Conservation (phyloP, 2,797 vertebrate genomes). For the Sebastes wilsoni region DNA sequence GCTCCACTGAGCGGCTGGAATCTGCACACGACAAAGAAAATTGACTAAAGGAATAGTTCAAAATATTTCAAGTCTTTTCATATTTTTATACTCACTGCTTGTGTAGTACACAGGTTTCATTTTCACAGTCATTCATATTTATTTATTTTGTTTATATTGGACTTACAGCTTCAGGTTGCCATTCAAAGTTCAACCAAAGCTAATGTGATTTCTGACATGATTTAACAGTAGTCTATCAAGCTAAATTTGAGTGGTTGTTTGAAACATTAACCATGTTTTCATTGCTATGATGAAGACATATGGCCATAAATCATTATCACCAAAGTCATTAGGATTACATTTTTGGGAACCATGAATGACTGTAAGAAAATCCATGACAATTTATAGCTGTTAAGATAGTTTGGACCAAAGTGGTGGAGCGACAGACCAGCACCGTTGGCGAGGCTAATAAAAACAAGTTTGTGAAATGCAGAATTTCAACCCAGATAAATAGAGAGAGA, state of each 20-base stretch:
- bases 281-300: background rate
- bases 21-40: slow-evolving; percentile 21
- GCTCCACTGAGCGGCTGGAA: slow-evolving; percentile 22
- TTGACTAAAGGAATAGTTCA: slow-evolving; percentile 41
- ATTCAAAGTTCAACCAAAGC: background rate
- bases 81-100: slow-evolving; percentile 20
- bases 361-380: background rate
- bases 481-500: background rate
- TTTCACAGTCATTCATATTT: slow-evolving; percentile 1
- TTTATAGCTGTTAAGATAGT: background rate
- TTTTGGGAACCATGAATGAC: background rate
- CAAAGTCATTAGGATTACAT: background rate
- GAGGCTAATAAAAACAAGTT: background rate
- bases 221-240: background rate
- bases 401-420: background rate
- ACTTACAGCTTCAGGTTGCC: background rate
- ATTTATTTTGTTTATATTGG: background rate
- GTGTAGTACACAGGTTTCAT: background rate
- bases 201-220: background rate
- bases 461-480: background rate
- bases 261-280: background rate
- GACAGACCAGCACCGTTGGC: background rate
- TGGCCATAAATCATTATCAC: background rate
- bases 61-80: slow-evolving; percentile 38
- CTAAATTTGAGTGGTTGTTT: background rate